A percentile compares a stretch with the other conserved stretches of the same genome.
These are phyloP conservation scores for Scaptomyza polygonia DNA, from an alignment of 2,888 invertebrate species.

Conservation along the genomic window DNA sequence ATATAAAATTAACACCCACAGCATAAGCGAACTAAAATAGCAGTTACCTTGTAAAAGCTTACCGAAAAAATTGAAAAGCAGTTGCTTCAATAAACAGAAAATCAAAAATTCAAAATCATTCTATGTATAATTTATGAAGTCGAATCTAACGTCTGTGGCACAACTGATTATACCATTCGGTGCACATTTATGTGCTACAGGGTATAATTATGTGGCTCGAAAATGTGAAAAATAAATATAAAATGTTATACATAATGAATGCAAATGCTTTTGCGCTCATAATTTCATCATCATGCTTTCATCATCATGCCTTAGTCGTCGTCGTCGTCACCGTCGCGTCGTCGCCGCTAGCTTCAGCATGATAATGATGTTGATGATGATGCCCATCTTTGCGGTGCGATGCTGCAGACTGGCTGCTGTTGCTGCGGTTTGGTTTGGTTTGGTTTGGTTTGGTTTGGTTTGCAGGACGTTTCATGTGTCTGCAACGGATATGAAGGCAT, in stretches of 20 bases:
- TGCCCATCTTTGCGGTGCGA: constrained; percentile 46
- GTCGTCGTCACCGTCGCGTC: constrained; percentile 9
- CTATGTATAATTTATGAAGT: too few relatives aligned
- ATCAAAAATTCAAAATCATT: neutral
- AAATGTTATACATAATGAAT: constrained; percentile 73
- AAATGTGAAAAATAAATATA: constrained; percentile 20
- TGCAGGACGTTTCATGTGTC: constrained; percentile 78
- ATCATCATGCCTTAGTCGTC: constrained; percentile 62
- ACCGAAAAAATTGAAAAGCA: neutral
- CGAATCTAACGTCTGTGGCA: too few relatives aligned
- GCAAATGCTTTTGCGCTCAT: constrained; percentile 80
- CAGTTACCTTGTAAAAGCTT: constrained; percentile 15
- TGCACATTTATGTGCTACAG: constrained; percentile 3
- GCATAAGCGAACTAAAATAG: neutral
- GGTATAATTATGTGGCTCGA: constrained; percentile 37
- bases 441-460: constrained; percentile 4
- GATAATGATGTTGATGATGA: constrained; percentile 21
- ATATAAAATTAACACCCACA: too few relatives aligned
- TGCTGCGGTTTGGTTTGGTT: constrained; percentile 69
- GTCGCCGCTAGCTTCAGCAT: constrained; percentile 26
- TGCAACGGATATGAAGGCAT: constrained; percentile 79
- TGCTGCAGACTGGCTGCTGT: constrained; percentile 45
- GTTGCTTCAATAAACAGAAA: neutral
- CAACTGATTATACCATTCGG: neutral
- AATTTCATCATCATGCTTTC: constrained; percentile 72